These are phyloP conservation scores for Vesta saturnalis DNA, from an alignment of 2,888 invertebrate genomes.

Conservation along the genomic window DNA sequence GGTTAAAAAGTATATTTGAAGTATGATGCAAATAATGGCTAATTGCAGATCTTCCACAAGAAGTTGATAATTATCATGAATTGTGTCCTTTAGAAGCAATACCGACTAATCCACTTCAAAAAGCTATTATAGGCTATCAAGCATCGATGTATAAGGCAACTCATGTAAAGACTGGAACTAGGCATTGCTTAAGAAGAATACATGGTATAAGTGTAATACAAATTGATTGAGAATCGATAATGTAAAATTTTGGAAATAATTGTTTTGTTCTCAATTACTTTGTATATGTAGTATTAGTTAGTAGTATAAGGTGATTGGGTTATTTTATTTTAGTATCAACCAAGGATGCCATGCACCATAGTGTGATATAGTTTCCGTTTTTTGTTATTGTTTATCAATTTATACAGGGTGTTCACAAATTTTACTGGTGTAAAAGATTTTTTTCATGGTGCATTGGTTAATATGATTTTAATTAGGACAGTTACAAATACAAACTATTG, in stretches of 20 bases:
- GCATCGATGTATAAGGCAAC: constrained; percentile 92
- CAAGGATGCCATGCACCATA: constrained; percentile 9
- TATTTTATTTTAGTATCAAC: constrained; percentile 15
- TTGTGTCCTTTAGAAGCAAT: constrained; percentile 84
- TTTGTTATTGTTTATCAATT: too few relatives aligned
- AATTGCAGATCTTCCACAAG: constrained; percentile 78
- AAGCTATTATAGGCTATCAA: constrained; percentile 77
- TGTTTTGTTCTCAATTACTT: not conserved
- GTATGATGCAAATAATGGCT: not conserved
- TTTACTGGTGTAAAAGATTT: not conserved
- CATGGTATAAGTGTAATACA: constrained; percentile 69
- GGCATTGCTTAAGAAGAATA: constrained; percentile 87
- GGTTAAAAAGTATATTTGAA: constrained; percentile 52
- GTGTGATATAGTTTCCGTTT: not conserved
- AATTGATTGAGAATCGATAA: not conserved
- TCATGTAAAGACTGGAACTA: constrained; percentile 84
- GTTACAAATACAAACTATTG: too few relatives aligned
- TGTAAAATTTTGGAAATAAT: not conserved
- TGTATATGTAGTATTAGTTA: not conserved
- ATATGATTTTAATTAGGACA: too few relatives aligned
- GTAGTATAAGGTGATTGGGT: not conserved
- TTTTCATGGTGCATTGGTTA: not conserved
- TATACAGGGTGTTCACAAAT: too few relatives aligned
- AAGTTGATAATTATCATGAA: constrained; percentile 91
- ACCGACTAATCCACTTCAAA: constrained; percentile 66